Base-by-base conservation (phyloP, 1,140 invertebrate genomes). In the Zaprionus vittiger region DNA sequence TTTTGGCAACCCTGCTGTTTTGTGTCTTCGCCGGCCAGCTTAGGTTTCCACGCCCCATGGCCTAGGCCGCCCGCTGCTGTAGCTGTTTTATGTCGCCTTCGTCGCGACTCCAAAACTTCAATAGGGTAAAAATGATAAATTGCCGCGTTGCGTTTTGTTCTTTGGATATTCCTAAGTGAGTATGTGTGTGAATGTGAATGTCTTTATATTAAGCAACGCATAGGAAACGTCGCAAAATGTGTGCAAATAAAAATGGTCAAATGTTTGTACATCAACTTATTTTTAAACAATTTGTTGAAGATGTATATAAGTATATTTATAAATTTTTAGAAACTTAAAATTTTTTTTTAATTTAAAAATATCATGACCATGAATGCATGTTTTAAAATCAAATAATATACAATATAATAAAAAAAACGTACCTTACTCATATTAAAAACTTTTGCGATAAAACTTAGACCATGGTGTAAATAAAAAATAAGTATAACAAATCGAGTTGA, bases 91-190 rank as follows among this genome's bases (percentile, higher is more conserved):
- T 90, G 85, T 90, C 73, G 83, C 60, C 83, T 67, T 31, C 60
- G 84, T 80, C 85, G 85, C 85, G 81, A 80, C 73, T 79, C 85
- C 75, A 71, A 85, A 89, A 90, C 85, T 90, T 90, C 86, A 90
- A 90, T 90, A 90, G 79, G 85, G 85, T 79, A 71, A 90, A 90
- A 90, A 90, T 90, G 85, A 90, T 90, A 90, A 90, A 90, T 90
- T 79, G 81, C 81, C 73, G 54, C 76, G 79, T 76, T 91, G 86
- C 73, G 82, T 55, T 79, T 84, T 80, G n/a, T 64, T 67, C 71
- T 81, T 79, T 73, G 47, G 60, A 63, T 66, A 73, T 67, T 56
- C 54, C 61, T 62, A 24, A 62, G 41, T 49, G 44, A 31, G 41
- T 67, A 54, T 59, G 41, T 20, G 28, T 63, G 34, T n/a, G 31